Conservation (phyloP, 2,797 vertebrate species). For the Ctenopoma multispine region DNA sequence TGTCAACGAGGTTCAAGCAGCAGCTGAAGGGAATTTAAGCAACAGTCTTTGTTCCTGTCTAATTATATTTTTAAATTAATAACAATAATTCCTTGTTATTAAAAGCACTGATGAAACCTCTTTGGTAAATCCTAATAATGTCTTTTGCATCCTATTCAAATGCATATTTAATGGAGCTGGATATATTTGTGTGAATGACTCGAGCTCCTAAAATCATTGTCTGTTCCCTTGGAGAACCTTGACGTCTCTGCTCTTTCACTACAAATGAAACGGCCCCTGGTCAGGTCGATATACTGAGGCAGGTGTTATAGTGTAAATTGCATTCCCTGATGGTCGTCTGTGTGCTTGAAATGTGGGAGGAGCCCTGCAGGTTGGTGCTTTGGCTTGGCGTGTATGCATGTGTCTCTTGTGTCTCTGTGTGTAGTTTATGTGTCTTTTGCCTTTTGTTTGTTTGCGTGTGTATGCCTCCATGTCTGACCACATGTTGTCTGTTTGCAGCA, state of each 20-base stretch:
- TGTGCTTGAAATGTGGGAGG: constrained; percentile 42
- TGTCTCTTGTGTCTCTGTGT: neutral
- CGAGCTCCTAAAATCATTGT: neutral
- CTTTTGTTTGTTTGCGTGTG: constrained; percentile 28
- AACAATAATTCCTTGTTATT: constrained; percentile 1
- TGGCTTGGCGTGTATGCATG: neutral
- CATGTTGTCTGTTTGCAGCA: constrained; percentile 49
- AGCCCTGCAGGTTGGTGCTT: constrained; percentile 40
- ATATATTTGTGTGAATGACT: neutral
- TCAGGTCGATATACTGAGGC: constrained; percentile 34
- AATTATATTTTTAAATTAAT: too few relatives aligned
- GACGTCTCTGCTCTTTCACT: neutral
- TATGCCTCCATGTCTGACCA: constrained; percentile 18
- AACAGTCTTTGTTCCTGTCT: too few relatives aligned
- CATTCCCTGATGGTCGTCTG: constrained; percentile 49
- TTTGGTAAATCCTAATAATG: neutral
- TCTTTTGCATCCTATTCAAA: neutral
- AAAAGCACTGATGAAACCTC: neutral
- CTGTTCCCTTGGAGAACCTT: neutral
- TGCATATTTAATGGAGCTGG: neutral
- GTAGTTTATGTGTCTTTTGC: neutral
- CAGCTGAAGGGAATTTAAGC: too few relatives aligned
- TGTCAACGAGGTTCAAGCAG: neutral
- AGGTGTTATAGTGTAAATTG: constrained; percentile 58
- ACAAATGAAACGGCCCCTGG: constrained; percentile 7